Evolutionary conservation across 1,140 invertebrate species (phyloP), one percentile per base, ranked within the genome.

Genomic region (Drosophila kanapiae): DNA sequence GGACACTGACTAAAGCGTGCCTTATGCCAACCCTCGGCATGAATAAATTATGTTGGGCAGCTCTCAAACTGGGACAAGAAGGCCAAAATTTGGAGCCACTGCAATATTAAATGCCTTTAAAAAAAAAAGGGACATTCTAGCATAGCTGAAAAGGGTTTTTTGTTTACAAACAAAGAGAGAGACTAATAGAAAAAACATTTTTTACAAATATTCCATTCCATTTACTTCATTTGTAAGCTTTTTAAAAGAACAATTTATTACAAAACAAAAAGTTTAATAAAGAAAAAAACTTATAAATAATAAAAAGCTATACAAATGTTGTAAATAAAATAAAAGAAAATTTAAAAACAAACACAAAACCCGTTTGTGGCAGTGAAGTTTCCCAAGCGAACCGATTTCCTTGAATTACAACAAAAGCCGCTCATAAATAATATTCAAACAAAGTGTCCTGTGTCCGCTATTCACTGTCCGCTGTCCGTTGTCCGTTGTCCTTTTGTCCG

Each of bases 391-490:
- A 62, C 62, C 76, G 84, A 86, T 87, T 87, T 87, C 75, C 83
- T 87, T 87, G 83, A 86, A 82, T 86, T 82, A 87, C 83, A 87
- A 87, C 71, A 87, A 86, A 86, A 87, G 83, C 84, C 81, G 67
- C 71, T 79, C 83, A 86, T 87, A 86, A 86, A 86, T 86, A 86
- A 86, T 78, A 86, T 80, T 83, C 80, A 86, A 86, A 86, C 84
- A 83, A 86, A 86, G 83, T 86, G 84, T 87, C 83, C 83, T 48
- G 61, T 85, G 65, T 2, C 2, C 59, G 64, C 23, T 23, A 23
- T 49, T 48, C 47, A 6, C 6, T 82, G 79, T 81, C 78, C 77
- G 49, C 60, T 79, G 67, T 64, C 74, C 78, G 16, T n/a, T 82
- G 63, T 69, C 72, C 79, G n/a, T 18, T 47, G 40, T 51, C 38